Evolutionary conservation across 2,888 invertebrate genomes (phyloP).

Genomic region (Drosophila nigritarsus): DNA sequence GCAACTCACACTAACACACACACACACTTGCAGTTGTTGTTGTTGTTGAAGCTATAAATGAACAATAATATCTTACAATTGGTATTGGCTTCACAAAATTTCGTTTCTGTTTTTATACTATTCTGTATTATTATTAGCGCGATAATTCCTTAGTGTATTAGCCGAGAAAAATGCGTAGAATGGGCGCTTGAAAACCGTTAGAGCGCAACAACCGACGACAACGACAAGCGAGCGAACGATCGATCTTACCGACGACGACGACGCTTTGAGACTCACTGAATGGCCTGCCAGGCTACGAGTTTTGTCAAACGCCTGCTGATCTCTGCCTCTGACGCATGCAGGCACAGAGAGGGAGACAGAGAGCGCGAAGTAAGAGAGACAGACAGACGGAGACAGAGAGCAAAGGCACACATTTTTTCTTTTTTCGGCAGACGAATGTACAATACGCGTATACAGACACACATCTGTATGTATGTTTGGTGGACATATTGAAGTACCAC

Average conservation of each 20-base stretch:
- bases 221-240: slow-evolving; percentile 35
- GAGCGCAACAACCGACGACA: slow-evolving; percentile 53
- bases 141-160: slow-evolving; percentile 34
- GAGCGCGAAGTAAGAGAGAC: slow-evolving; percentile 16
- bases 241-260: slow-evolving; percentile 59
- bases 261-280: slow-evolving; percentile 74
- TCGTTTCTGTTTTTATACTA: slow-evolving; percentile 27
- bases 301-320: slow-evolving; percentile 47
- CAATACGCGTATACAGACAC: background rate
- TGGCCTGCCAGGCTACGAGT: slow-evolving; percentile 27
- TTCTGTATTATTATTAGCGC: slow-evolving; percentile 51
- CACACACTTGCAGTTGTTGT: slow-evolving; percentile 51
- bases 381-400: slow-evolving; percentile 8
- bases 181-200: slow-evolving; percentile 58
- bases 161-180: slow-evolving; percentile 60
- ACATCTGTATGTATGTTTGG: background rate
- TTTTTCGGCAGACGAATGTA: slow-evolving; percentile 11
- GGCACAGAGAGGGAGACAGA: background rate
- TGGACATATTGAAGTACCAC: slow-evolving; percentile 1
- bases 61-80: slow-evolving; percentile 69
- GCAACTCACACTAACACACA: slow-evolving; percentile 40
- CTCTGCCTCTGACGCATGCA: slow-evolving; percentile 53
- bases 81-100: slow-evolving; percentile 33
- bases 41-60: slow-evolving; percentile 54
- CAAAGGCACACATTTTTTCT: slow-evolving; percentile 26